These are phyloP conservation scores for Melitaea athalia DNA, from an alignment of 2,888 invertebrate genomes.

Conservation along the genomic window DNA sequence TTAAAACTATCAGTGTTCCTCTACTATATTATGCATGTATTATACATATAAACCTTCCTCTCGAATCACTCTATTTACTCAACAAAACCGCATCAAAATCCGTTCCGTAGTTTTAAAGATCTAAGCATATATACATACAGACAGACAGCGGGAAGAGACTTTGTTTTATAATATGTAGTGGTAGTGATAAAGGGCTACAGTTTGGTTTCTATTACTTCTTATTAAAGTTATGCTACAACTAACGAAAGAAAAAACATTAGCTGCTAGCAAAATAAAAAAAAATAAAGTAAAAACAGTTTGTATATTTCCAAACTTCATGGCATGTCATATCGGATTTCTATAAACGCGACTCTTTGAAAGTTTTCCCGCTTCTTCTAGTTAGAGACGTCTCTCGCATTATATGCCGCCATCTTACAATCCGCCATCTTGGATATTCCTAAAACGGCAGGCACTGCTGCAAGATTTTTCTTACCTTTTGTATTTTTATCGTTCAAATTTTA, in stretches of 20 bases:
- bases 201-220: no score
- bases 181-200: no score
- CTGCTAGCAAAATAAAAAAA: neutral
- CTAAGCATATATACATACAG: no score
- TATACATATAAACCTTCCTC: no score
- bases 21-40: no score
- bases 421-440: constrained; percentile 31
- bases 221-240: neutral
- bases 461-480: constrained; percentile 26
- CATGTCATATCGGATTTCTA: constrained; percentile 23
- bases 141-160: no score
- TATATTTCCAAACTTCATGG: constrained; percentile 4
- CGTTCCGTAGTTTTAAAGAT: no score
- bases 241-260: neutral
- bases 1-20: no score
- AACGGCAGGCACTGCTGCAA: constrained; percentile 20
- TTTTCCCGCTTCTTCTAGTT: constrained; percentile 22
- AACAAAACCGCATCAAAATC: no score
- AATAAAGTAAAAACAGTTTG: neutral
- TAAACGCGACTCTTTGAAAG: constrained; percentile 14
- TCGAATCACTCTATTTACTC: no score
- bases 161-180: no score
- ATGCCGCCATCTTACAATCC: constrained; percentile 19
- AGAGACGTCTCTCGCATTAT: constrained; percentile 23
- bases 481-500: constrained; percentile 3